Conservation (phyloP, 1,140 invertebrate species). For the Delia radicum region DNA sequence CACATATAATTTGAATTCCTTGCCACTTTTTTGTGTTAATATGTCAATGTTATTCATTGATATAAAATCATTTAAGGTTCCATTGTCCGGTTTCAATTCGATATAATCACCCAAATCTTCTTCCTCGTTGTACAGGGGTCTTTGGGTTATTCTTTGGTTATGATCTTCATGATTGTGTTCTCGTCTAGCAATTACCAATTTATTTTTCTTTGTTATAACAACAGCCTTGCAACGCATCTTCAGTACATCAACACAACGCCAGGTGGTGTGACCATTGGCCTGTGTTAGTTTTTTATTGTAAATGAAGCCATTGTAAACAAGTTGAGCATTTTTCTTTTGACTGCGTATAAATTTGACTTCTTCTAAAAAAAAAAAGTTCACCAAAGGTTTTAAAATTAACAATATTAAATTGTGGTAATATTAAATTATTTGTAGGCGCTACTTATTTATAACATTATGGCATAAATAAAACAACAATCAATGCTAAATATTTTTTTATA, state of each 20-base stretch:
- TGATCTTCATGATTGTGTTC: conserved; percentile 34
- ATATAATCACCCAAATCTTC: conserved; percentile 33
- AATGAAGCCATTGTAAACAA: conserved; percentile 34
- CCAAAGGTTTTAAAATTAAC: not conserved
- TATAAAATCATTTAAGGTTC: conserved; percentile 45
- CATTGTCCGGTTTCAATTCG: conserved; percentile 35
- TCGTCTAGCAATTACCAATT: conserved; percentile 25
- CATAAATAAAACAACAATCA: not conserved
- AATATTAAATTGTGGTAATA: not conserved
- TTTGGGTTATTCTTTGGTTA: conserved; percentile 27
- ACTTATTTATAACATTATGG: not conserved
- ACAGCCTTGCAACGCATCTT: conserved; percentile 35
- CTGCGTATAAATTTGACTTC: conserved; percentile 35
- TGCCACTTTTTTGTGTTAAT: conserved; percentile 39
- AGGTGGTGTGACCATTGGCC: conserved; percentile 36
- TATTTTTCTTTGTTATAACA: conserved; percentile 33
- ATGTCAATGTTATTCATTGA: conserved; percentile 47
- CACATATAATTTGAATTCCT: conserved; percentile 43
- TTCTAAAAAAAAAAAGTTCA: conserved; percentile 11
- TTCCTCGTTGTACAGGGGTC: conserved; percentile 30
- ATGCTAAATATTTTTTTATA: not conserved
- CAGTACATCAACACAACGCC: conserved; percentile 34
- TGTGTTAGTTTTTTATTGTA: conserved; percentile 38
- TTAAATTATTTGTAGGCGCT: not conserved
- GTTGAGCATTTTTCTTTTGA: conserved; percentile 38